Conservation (phyloP, 1,140 invertebrate species). For the Drosophila simulans region DNA sequence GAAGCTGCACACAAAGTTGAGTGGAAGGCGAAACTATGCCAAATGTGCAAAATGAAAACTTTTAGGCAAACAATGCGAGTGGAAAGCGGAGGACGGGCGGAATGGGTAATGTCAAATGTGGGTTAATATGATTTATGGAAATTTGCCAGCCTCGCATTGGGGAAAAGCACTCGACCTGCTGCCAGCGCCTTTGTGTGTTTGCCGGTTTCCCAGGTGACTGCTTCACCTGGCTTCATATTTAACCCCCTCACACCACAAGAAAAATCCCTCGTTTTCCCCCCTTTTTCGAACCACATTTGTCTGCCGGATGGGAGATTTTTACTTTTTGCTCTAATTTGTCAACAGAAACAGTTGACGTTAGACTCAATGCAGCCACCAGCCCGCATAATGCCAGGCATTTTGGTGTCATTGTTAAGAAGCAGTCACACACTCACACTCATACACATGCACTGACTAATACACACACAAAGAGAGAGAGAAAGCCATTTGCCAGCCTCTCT, state of each 20-base stretch:
- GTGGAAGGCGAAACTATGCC: constrained; percentile 36
- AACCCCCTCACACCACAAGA: neutral
- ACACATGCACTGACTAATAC: constrained; percentile 29
- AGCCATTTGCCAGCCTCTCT: constrained; percentile 43
- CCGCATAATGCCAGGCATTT: constrained; percentile 63
- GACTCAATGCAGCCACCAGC: constrained; percentile 60
- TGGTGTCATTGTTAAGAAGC: constrained; percentile 56
- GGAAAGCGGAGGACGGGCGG: neutral
- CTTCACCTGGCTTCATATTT: constrained; percentile 19
- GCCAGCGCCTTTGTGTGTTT: constrained; percentile 45
- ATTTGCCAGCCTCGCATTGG: constrained; percentile 68
- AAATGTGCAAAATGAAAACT: constrained; percentile 55
- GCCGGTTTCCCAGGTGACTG: constrained; percentile 39
- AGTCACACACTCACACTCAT: neutral
- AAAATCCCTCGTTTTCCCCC: neutral
- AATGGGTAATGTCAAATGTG: constrained; percentile 61
- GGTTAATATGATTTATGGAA: constrained; percentile 75
- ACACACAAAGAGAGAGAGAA: constrained; percentile 22
- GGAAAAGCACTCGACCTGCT: constrained; percentile 44
- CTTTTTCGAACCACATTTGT: constrained; percentile 9
- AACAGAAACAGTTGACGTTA: constrained; percentile 69
- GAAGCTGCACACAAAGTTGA: constrained; percentile 25
- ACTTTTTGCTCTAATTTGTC: constrained; percentile 66
- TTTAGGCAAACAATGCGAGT: constrained; percentile 45
- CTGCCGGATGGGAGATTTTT: constrained; percentile 51